phyloP scores from a whole-genome alignment of 2,797 vertebrate species.

The Toxotes lorentzi region DNA sequence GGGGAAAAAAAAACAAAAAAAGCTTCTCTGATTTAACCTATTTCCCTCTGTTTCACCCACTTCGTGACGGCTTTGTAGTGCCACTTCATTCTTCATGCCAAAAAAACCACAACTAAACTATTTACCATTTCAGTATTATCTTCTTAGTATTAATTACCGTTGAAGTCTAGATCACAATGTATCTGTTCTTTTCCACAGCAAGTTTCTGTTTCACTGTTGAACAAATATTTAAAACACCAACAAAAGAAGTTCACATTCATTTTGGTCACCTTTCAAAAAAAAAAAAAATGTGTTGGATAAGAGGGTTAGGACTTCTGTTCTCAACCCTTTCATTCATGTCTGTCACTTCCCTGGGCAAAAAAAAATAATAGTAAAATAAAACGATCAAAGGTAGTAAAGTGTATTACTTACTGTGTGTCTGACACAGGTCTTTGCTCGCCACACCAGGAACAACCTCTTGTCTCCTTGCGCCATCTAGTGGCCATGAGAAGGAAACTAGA shows the following conservation, averaged over 20 bases:
- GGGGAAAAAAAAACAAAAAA: too few species aligned
- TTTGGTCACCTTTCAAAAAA: neutral
- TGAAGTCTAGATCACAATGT: neutral
- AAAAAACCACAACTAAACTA: neutral
- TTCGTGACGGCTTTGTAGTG: neutral
- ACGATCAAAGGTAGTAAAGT: neutral
- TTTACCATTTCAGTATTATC: neutral
- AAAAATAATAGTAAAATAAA: too few species aligned
- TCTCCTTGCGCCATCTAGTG: constrained; percentile 65
- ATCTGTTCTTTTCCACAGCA: neutral
- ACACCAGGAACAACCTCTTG: neutral
- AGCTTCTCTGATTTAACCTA: too few species aligned
- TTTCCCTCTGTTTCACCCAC: too few species aligned
- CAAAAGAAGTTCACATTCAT: neutral
- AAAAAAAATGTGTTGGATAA: too few species aligned
- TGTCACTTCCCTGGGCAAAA: neutral
- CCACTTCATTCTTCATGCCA: neutral
- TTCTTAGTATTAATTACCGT: neutral
- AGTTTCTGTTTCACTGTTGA: neutral
- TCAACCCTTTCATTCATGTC: neutral
- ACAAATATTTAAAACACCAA: neutral
- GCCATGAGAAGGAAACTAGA: neutral
- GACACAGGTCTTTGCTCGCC: neutral
- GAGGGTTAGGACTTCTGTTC: neutral
- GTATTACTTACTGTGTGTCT: neutral